Evolutionary conservation across 1,140 invertebrate genomes (phyloP).

Genomic region (Psix sp.): DNA sequence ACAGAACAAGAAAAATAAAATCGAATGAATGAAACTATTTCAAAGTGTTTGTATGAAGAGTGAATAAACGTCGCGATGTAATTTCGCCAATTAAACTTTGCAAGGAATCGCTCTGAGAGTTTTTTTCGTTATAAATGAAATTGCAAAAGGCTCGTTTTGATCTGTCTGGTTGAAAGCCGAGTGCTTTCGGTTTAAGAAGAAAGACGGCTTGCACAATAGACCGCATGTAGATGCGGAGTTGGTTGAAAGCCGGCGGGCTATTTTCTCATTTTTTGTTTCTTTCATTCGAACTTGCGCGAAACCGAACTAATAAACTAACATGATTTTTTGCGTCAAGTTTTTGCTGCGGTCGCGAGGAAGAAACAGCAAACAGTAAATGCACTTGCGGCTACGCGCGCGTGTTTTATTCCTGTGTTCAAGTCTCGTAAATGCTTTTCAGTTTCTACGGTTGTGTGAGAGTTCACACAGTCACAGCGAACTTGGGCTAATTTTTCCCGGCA

Average conservation of each 20-base stretch:
- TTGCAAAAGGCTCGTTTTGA: slow-evolving; percentile 6
- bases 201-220: slow-evolving; percentile 1
- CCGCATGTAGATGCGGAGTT: slow-evolving; percentile 6
- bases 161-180: slow-evolving; percentile 9
- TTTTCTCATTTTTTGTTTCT: slow-evolving; percentile 19
- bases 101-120: neutral
- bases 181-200: slow-evolving; percentile 15
- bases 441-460: too few relatives aligned
- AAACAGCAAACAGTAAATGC: slow-evolving; percentile 27
- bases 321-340: slow-evolving; percentile 22
- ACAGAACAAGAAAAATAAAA: too few relatives aligned
- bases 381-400: slow-evolving; percentile 18
- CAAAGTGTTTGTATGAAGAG: too few relatives aligned
- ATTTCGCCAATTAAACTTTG: slow-evolving; percentile 27
- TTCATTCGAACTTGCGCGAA: slow-evolving; percentile 16
- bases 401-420: too few relatives aligned
- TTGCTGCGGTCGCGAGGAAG: slow-evolving; percentile 8
- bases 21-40: too few relatives aligned
- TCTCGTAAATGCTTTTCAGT: too few relatives aligned
- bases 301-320: slow-evolving; percentile 36
- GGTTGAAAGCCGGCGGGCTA: slow-evolving; percentile 4
- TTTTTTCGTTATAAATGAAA: slow-evolving; percentile 3
- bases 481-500: slow-evolving; percentile 20
- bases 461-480: neutral
- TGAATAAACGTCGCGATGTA: too few relatives aligned